Evolutionary conservation across 2,797 vertebrate species (phyloP).

Genomic region (Enteromius trimaculatus): DNA sequence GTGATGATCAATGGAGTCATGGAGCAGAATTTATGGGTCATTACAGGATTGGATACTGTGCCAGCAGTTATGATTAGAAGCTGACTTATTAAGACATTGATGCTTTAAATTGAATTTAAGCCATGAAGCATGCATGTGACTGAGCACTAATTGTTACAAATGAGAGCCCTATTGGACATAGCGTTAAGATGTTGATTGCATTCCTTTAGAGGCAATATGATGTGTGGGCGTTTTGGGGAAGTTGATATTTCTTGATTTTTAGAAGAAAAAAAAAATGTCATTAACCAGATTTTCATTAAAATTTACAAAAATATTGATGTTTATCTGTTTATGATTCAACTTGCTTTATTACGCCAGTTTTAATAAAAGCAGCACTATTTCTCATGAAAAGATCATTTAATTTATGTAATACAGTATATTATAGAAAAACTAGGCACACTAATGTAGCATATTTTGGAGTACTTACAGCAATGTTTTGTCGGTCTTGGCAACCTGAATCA

Average conservation of each 20-base stretch:
- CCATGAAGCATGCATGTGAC: conserved; percentile 45
- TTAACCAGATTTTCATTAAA: background rate
- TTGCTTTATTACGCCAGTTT: background rate
- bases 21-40: conserved; percentile 78
- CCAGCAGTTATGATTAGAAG: conserved; percentile 67
- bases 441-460: background rate
- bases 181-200: conserved; percentile 37
- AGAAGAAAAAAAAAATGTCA: background rate
- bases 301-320: background rate
- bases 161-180: conserved; percentile 8
- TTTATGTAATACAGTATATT: background rate
- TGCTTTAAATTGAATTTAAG: conserved; percentile 52
- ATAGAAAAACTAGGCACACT: background rate
- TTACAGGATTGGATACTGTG: conserved; percentile 74
- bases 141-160: conserved; percentile 48
- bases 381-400: background rate
- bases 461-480: background rate
- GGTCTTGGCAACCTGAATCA: background rate
- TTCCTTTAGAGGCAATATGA: conserved; percentile 25
- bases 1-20: conserved; percentile 80
- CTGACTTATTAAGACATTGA: conserved; percentile 60
- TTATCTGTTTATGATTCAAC: conserved; percentile 6
- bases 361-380: background rate
- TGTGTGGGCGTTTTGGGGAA: background rate
- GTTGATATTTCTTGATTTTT: conserved; percentile 25